Conservation (phyloP, 1,140 invertebrate species). For the Drosophila lini region DNA sequence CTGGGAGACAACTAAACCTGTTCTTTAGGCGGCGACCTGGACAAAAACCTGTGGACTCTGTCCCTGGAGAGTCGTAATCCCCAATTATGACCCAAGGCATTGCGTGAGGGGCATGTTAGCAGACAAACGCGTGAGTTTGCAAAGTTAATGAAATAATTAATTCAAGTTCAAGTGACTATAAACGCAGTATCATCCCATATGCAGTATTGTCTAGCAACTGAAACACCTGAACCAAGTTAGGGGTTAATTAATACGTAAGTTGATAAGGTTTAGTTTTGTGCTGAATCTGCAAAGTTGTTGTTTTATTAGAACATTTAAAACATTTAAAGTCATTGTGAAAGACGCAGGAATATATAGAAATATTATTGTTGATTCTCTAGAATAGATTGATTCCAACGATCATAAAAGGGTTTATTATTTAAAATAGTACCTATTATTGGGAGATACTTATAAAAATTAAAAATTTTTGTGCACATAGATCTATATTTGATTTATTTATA, state of each 20-base stretch:
- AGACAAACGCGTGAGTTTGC: background rate
- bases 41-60: background rate
- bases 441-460: too few species aligned
- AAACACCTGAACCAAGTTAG: slow-evolving; percentile 8
- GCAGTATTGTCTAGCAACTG: background rate
- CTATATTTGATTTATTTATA: too few species aligned
- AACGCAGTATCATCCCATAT: background rate
- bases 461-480: too few species aligned
- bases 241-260: slow-evolving; percentile 13
- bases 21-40: too few species aligned
- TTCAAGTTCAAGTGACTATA: background rate
- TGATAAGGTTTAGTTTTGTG: slow-evolving; percentile 27
- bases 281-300: background rate
- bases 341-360: background rate
- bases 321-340: slow-evolving; percentile 19
- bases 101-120: slow-evolving; percentile 21
- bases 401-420: too few species aligned
- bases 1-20: slow-evolving; percentile 3
- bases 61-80: slow-evolving; percentile 20
- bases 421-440: too few species aligned
- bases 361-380: background rate
- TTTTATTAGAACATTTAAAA: slow-evolving; percentile 4
- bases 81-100: slow-evolving; percentile 5
- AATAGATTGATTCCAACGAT: background rate
- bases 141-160: background rate